These are phyloP conservation scores for Drosophila algonquin DNA, from an alignment of 2,888 invertebrate genomes.

Conservation along the genomic window DNA sequence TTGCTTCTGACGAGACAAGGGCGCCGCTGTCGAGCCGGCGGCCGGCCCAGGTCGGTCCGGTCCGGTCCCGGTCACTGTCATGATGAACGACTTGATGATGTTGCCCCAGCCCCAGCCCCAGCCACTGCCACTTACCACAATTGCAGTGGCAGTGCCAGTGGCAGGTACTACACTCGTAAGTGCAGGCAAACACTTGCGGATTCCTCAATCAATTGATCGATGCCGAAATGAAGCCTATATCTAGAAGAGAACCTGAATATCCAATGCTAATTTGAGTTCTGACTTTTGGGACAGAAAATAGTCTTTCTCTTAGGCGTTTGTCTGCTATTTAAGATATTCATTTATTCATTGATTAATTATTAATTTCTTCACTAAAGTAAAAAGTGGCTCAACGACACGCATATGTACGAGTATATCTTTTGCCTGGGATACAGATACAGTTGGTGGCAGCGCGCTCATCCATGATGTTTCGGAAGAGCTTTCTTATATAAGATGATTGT, in stretches of 20 bases:
- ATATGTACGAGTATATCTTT: constrained; percentile 11
- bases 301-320: constrained; percentile 56
- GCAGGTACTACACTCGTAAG: constrained; percentile 15
- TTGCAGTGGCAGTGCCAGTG: constrained; percentile 27
- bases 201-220: background rate
- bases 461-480: constrained; percentile 5
- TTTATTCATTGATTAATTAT: constrained; percentile 41
- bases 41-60: background rate
- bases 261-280: background rate
- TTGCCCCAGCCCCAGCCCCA: constrained; percentile 14
- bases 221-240: background rate
- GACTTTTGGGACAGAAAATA: too few species aligned
- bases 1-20: constrained; percentile 13
- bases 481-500: constrained; percentile 29
- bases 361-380: constrained; percentile 5
- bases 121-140: constrained; percentile 19
- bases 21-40: constrained; percentile 10
- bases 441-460: constrained; percentile 2
- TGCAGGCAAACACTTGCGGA: constrained; percentile 32
- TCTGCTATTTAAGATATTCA: constrained; percentile 38
- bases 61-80: constrained; percentile 53
- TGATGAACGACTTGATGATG: constrained; percentile 42
- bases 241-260: background rate
- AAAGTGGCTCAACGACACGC: constrained; percentile 19
- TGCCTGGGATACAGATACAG: constrained; percentile 30